phyloP scores from a whole-genome alignment of 2,888 invertebrate species.

The Netelia melanura region DNA sequence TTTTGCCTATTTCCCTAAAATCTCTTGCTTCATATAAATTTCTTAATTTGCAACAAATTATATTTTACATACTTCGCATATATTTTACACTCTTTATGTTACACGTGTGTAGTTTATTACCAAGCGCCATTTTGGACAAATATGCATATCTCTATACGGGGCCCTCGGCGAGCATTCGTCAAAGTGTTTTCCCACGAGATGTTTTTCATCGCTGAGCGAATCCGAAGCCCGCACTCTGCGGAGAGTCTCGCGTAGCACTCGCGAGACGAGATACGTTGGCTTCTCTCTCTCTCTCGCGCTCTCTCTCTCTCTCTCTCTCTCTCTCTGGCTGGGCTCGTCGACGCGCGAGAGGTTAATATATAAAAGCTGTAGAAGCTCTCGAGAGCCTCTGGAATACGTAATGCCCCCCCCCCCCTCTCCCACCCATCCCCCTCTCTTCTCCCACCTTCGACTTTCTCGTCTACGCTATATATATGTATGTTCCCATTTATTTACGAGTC shows the following conservation, averaged over 20 bases:
- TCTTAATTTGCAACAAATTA: neutral
- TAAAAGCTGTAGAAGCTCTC: constrained; percentile 63
- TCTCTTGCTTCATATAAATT: neutral
- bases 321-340: constrained; percentile 34
- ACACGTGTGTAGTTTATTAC: neutral
- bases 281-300: neutral
- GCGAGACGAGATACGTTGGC: constrained; percentile 13
- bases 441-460: neutral
- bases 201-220: constrained; percentile 67
- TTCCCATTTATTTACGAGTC: constrained; percentile 30
- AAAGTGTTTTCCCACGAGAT: constrained; percentile 68
- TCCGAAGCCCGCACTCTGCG: constrained; percentile 63
- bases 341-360: constrained; percentile 68
- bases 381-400: constrained; percentile 70
- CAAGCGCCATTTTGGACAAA: neutral
- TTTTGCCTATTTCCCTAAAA: too few species aligned
- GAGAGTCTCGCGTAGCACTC: constrained; percentile 28
- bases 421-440: neutral
- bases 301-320: too few species aligned
- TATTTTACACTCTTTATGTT: neutral
- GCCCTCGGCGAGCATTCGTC: constrained; percentile 65
- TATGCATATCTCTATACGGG: constrained; percentile 13
- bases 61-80: neutral
- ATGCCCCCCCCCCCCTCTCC: constrained; percentile 33
- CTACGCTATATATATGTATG: neutral